Percentiles rank a stretch among this genome's conserved stretches.
phyloP scores from a whole-genome alignment of 2,113 vertebrate genomes.

The Gallinago media region DNA sequence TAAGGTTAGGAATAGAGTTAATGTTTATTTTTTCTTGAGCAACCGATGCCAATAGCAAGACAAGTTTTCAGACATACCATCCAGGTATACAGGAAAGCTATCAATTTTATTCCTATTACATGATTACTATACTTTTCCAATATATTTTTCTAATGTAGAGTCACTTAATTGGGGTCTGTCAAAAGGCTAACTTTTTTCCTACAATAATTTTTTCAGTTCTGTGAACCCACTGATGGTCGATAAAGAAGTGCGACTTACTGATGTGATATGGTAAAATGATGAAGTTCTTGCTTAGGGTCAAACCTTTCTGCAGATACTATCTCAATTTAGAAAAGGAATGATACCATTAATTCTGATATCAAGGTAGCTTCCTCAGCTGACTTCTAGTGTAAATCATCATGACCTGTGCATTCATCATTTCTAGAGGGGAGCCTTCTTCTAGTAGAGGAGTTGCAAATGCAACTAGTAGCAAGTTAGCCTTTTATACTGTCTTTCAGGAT shows the following conservation, averaged over 20 bases:
- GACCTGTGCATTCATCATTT: conserved; percentile 41
- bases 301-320: conserved; percentile 34
- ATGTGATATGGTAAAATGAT: conserved; percentile 9
- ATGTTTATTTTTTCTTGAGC: background rate
- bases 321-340: conserved; percentile 38
- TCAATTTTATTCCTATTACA: background rate
- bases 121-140: background rate
- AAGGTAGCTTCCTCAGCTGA: conserved; percentile 11
- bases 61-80: background rate
- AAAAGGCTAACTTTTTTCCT: background rate
- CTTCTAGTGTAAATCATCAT: conserved; percentile 40
- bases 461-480: background rate
- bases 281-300: conserved; percentile 9
- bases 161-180: background rate
- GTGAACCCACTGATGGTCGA: background rate
- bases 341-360: conserved; percentile 44
- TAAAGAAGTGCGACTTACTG: background rate
- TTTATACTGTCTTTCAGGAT: background rate
- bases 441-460: background rate
- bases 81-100: background rate
- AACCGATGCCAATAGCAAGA: background rate
- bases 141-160: background rate
- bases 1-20: background rate
- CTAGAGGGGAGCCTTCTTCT: background rate
- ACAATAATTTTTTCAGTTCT: background rate